phyloP scores from a whole-genome alignment of 2,113 vertebrate genomes.

The Halichoerus grypus region DNA sequence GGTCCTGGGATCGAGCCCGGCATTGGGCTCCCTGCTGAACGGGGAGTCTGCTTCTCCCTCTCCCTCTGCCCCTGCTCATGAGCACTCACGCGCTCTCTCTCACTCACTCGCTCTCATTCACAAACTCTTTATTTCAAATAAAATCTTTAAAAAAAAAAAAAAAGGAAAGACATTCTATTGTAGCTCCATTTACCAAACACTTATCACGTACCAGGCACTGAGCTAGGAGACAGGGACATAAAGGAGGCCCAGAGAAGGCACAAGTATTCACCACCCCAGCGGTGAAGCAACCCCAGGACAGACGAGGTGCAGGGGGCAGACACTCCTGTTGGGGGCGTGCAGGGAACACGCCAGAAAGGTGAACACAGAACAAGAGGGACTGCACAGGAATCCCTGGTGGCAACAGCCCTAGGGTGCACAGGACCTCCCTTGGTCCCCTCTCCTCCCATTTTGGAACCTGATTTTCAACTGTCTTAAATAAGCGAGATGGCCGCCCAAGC shows the following conservation, averaged over 20 bases:
- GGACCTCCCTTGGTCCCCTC: not conserved
- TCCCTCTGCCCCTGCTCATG: no score
- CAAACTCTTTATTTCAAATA: not conserved
- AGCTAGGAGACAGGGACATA: not conserved
- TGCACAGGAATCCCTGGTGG: no score
- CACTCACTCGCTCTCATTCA: no score
- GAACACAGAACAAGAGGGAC: not conserved
- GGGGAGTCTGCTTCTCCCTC: no score
- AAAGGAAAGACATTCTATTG: not conserved
- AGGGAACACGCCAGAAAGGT: no score
- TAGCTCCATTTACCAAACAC: not conserved
- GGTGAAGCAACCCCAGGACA: accelerated
- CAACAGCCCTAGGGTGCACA: accelerated
- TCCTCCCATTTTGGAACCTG: not conserved
- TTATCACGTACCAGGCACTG: accelerated
- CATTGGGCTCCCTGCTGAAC: no score
- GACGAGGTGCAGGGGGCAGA: accelerated
- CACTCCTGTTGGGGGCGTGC: no score
- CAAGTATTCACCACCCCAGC: accelerated
- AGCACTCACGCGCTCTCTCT: no score
- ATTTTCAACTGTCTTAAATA: not conserved
- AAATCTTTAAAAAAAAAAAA: no score
- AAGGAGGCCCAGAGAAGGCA: not conserved
- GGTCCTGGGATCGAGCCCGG: no score
- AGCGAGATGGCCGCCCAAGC: not conserved